Conservation (phyloP, 2,888 invertebrate species). For the Netelia inedita region DNA sequence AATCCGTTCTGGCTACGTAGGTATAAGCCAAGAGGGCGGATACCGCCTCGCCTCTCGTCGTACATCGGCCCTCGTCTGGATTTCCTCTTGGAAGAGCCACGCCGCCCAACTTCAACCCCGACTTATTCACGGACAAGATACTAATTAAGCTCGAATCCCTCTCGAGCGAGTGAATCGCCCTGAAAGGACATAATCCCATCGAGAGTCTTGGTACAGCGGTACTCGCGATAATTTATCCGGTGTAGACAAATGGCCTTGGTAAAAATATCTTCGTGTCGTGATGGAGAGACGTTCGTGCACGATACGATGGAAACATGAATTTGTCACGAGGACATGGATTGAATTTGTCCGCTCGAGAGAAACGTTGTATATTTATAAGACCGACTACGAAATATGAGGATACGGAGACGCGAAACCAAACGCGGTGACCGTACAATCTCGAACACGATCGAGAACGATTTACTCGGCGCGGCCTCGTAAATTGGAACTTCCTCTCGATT, state of each 20-base stretch:
- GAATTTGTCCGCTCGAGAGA: not conserved
- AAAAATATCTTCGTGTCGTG: conserved; percentile 3
- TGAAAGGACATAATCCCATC: conserved; percentile 39
- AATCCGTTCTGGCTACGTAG: conserved; percentile 39
- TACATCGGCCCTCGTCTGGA: conserved; percentile 27
- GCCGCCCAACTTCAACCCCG: conserved; percentile 45
- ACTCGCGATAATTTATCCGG: conserved; percentile 9
- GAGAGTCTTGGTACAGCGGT: conserved; percentile 22
- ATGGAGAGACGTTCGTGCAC: not conserved
- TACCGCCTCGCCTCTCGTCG: conserved; percentile 12
- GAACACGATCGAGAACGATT: conserved; percentile 26
- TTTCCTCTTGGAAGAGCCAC: conserved; percentile 44
- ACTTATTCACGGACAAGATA: conserved; percentile 54
- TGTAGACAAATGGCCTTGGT: not conserved
- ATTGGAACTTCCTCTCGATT: conserved; percentile 49
- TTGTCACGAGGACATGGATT: not conserved
- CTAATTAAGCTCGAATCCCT: conserved; percentile 62
- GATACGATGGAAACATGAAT: not conserved
- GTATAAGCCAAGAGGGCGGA: conserved; percentile 35
- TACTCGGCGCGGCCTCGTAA: conserved; percentile 18
- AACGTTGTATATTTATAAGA: not conserved
- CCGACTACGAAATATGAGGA: not conserved
- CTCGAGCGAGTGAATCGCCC: conserved; percentile 7
- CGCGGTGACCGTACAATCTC: not conserved
- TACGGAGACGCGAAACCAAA: not conserved